phyloP scores from a whole-genome alignment of 2,888 invertebrate genomes.

The Sphaerophoria rueppellii region DNA sequence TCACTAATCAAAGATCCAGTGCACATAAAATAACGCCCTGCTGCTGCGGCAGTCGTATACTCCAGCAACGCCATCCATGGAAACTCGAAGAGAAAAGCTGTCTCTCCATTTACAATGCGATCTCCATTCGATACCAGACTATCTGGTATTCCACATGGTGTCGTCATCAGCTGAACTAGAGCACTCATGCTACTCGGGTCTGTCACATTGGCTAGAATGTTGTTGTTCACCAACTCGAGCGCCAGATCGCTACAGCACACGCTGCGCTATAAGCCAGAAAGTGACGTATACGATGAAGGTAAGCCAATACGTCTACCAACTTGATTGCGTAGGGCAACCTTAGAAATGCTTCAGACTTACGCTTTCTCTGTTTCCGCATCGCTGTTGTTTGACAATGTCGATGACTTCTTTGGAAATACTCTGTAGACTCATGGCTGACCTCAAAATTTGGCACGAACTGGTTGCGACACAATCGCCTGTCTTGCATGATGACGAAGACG shows the following conservation, averaged over 20 bases:
- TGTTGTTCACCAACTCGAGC: conserved; percentile 49
- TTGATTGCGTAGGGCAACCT: conserved; percentile 40
- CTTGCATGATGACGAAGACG: conserved; percentile 6
- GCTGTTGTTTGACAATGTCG: conserved; percentile 56
- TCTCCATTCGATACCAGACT: conserved; percentile 20
- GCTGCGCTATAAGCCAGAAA: conserved; percentile 35
- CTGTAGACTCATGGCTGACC: conserved; percentile 55
- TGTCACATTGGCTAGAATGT: conserved; percentile 35
- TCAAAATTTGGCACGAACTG: conserved; percentile 50
- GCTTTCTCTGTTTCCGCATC: conserved; percentile 59
- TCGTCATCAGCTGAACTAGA: conserved; percentile 55
- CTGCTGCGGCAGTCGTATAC: conserved; percentile 34
- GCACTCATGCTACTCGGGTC: conserved; percentile 32
- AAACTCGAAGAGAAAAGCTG: conserved; percentile 56
- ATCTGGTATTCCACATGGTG: conserved; percentile 53
- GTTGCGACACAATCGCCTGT: conserved; percentile 52
- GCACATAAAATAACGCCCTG: conserved; percentile 47
- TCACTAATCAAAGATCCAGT: conserved; percentile 60
- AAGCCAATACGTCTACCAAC: conserved; percentile 28
- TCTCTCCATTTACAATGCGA: conserved; percentile 43
- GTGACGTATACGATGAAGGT: conserved; percentile 18
- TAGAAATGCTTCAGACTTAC: conserved; percentile 61
- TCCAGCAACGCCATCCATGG: conserved; percentile 67
- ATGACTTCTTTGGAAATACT: conserved; percentile 51
- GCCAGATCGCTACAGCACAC: conserved; percentile 65